A percentile compares a stretch with the other conserved stretches of the same genome.
phyloP scores from a whole-genome alignment of 2,888 invertebrate species.

The Campoplex capitator region DNA sequence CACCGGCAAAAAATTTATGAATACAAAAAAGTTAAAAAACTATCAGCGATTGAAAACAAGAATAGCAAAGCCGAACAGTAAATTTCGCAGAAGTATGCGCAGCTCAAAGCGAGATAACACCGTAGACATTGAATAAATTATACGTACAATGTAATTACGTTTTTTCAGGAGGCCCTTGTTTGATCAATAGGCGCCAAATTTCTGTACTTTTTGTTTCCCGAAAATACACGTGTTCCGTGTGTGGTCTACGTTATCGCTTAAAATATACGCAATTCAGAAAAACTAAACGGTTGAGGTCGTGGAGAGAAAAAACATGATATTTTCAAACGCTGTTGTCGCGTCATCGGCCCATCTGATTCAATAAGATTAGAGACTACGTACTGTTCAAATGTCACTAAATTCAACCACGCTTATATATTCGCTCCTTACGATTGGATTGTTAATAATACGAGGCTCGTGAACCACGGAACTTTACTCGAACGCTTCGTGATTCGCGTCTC shows the following conservation, averaged over 20 bases:
- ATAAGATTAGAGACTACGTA: slow-evolving; percentile 58
- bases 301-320: not conserved
- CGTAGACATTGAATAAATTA: slow-evolving; percentile 21
- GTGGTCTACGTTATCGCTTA: slow-evolving; percentile 21
- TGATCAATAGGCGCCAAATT: slow-evolving; percentile 12
- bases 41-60: not conserved
- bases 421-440: slow-evolving; percentile 45
- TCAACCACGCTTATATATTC: slow-evolving; percentile 47
- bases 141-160: not conserved
- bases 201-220: not conserved
- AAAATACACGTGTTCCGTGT: slow-evolving; percentile 5
- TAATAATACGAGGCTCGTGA: slow-evolving; percentile 57
- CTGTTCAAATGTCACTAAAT: slow-evolving; percentile 43
- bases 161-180: not conserved
- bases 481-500: slow-evolving; percentile 23
- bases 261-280: slow-evolving; percentile 3
- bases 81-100: slow-evolving; percentile 21
- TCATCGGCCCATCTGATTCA: slow-evolving; percentile 61
- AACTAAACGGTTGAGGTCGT: not conserved
- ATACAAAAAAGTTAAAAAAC: too few species aligned
- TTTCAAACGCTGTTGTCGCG: slow-evolving; percentile 37
- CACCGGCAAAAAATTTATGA: not conserved
- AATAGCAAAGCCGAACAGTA: not conserved
- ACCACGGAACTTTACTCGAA: slow-evolving; percentile 28
- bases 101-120: not conserved